Base-by-base conservation (phyloP, 2,888 invertebrate species). In the Boloria selene region DNA sequence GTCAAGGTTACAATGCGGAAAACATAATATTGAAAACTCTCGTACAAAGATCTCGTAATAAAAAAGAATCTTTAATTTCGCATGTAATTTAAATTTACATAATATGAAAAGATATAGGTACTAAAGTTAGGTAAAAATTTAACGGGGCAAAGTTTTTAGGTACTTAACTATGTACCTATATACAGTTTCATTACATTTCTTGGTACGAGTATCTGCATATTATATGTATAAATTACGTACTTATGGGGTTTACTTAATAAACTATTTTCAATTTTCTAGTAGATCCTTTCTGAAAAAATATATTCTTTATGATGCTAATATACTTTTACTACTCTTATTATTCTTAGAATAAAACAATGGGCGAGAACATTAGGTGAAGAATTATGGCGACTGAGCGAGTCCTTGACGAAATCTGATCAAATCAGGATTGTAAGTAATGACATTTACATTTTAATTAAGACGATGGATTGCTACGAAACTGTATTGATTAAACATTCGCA, bases 281-380 rank as follows among this genome's bases (percentile, higher is more conserved):
- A 1, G 2, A 22, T 22, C 1, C 22, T 2, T 22, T 22, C 3
- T 22, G 22, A 22, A 22, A 22, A 22, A 22, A 22, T 22, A 22
- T 22, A 22, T 22, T 22, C 22, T 22, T 22, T 22, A 22, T 31
- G 13, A 18, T 56, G 42, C 3, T 4, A 1, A 13, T 6, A 14
- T 18, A 14, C 22, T 14, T 26, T 0, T 16, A 26, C 22, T 4
- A n/a, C 17, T 53, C 69, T 64, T 68, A 51, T 66, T 86, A 87
- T n/a, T 86, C 44, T 18, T 60, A 97, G 97, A 70, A 95, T 97
- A 55, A 94, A 94, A 79, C 93, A 93, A 88, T 97, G 97, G 97
- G 96, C 97, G 22, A 93, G 94, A 71, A 93, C 93, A 67, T 93
- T 98, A 68, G 97, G 97, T 44, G 94, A 95, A 70, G 96, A 97